Base-by-base conservation (phyloP, 2,113 vertebrate genomes). In the Nothoprocta pentlandii region DNA sequence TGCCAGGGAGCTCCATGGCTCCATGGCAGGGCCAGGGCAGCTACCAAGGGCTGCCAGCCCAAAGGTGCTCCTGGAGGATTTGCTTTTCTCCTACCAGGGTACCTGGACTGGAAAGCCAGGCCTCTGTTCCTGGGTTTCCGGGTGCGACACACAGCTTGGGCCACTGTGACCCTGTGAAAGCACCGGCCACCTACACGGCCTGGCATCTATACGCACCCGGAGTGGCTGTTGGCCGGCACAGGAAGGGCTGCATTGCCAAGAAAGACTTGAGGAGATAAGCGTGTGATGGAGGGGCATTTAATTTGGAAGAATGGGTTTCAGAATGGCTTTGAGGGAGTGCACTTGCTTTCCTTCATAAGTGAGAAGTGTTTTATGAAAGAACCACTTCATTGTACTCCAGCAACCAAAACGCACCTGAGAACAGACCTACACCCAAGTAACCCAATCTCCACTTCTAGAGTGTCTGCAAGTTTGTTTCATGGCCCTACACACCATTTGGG, bases 121-220 rank as follows among this genome's bases (percentile, higher is more conserved):
- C 34, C 66, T 28, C 25, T 47, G 42, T 51, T 84, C 46, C n/a
- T 13, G 28, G 42, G 19, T 16, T 47, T 61, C 41, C 62, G 64
- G 36, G 42, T 0, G 1, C 16, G 59, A 62, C 1, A 0, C 15
- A 20, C 10, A 4, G 16, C 28, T 87, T 41, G 22, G 82, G 61
- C 47, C 23, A 26, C 19, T 49, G n/a, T 2, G 56, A 64, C 66
- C 56, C 47, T 70, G 26, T 36, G 61, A 71, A 7, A 54, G 4
- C 1, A 6, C 0, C 4, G 6, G 58, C 32, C 69, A 94, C 25
- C n/a, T 26, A n/a, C 5, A 13, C 58, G 25, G 36, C 28, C 68
- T 15, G 47, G 46, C 39, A 47, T 63, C 36, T 1, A 2, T 8
- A 21, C 34, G 39, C 15, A 8, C 20, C 28, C 53, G 26, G 14